A percentile compares a stretch with the other conserved stretches of the same genome.
These are phyloP conservation scores for Cataglyphis cursor DNA, from an alignment of 2,888 invertebrate species.

Conservation along the genomic window DNA sequence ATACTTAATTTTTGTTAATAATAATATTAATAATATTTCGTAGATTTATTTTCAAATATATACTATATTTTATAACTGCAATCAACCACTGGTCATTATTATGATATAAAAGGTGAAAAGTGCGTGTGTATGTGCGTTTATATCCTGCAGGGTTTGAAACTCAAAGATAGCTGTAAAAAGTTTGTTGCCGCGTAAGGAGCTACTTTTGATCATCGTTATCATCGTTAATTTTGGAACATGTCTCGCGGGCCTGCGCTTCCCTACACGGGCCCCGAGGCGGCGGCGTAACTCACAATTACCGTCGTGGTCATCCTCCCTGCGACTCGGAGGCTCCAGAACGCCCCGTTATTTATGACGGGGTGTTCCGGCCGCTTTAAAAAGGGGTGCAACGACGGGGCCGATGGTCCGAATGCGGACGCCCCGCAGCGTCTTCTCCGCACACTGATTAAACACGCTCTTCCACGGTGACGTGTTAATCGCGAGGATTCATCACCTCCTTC, in stretches of 20 bases:
- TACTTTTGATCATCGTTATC: constrained; percentile 72
- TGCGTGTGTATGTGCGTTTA: background rate
- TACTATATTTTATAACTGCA: background rate
- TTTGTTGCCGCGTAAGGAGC: constrained; percentile 20
- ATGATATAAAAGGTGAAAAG: constrained; percentile 29
- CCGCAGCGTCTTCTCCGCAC: constrained; percentile 82
- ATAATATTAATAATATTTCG: background rate
- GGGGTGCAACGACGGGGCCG: constrained; percentile 75
- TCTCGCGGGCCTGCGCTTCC: constrained; percentile 49
- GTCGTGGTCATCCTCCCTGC: constrained; percentile 78
- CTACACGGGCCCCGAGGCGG: constrained; percentile 57
- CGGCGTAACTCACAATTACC: constrained; percentile 82
- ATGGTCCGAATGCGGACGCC: constrained; percentile 80
- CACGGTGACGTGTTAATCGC: constrained; percentile 84
- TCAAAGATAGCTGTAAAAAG: constrained; percentile 3
- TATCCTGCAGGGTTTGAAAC: constrained; percentile 23
- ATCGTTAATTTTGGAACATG: constrained; percentile 67
- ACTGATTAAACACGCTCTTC: constrained; percentile 84
- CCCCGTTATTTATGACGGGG: constrained; percentile 82
- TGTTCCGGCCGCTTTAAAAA: constrained; percentile 73
- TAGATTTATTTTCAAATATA: background rate
- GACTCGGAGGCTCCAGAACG: constrained; percentile 72
- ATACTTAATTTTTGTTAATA: background rate
- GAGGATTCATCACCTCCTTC: constrained; percentile 81
- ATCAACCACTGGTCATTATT: constrained; percentile 8